These are phyloP conservation scores for Oreochromis tanganicae DNA, from an alignment of 2,113 vertebrate genomes.

Conservation along the genomic window DNA sequence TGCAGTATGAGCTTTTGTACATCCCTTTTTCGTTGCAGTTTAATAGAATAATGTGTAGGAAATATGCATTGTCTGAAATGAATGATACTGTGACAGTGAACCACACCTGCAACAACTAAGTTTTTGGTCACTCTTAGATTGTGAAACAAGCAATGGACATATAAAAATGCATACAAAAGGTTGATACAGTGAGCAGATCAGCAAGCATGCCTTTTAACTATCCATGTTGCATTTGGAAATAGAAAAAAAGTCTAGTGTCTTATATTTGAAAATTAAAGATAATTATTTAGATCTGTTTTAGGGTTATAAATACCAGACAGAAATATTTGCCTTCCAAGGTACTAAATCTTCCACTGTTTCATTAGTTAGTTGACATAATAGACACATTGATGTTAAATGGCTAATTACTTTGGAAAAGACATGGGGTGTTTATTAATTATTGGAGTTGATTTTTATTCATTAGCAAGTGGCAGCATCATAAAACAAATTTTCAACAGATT, in stretches of 20 bases:
- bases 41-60: neutral
- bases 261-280: neutral
- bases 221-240: neutral
- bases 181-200: rapidly evolving
- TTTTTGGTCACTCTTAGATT: neutral
- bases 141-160: neutral
- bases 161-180: neutral
- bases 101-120: neutral
- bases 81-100: neutral
- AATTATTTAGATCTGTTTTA: neutral
- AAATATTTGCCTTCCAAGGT: neutral
- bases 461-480: neutral
- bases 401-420: neutral
- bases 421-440: neutral
- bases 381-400: neutral
- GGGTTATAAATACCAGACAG: neutral
- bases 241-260: neutral
- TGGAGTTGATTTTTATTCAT: neutral
- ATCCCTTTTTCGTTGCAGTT: neutral
- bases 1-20: neutral
- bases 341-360: neutral
- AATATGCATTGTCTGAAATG: neutral
- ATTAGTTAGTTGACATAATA: neutral
- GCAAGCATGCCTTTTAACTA: neutral
- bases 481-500: neutral